Evolutionary conservation across 1,140 invertebrate species (phyloP).

Genomic region (Apocrypta bakeri): DNA sequence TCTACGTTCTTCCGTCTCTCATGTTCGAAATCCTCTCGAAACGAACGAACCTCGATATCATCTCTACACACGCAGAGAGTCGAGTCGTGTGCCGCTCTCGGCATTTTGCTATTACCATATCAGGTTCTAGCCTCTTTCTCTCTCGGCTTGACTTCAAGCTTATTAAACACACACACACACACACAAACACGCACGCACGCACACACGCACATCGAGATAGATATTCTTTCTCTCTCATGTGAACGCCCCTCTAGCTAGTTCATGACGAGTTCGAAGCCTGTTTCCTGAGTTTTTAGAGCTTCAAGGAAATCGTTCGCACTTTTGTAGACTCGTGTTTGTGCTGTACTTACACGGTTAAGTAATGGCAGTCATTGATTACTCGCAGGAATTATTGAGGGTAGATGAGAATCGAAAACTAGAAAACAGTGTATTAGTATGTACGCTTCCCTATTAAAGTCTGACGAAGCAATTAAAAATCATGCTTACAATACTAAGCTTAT

Average conservation of each 20-base stretch:
- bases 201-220: too few relatives aligned
- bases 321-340: not conserved
- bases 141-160: conserved; percentile 7
- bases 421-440: not conserved
- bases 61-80: conserved; percentile 53
- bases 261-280: conserved; percentile 4
- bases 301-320: not conserved
- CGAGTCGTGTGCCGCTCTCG: conserved; percentile 48
- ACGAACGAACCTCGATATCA: conserved; percentile 55
- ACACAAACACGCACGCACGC: conserved; percentile 50
- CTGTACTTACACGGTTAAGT: not conserved
- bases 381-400: not conserved
- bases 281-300: not conserved
- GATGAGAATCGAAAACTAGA: not conserved
- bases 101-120: conserved; percentile 66
- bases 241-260: not conserved
- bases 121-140: conserved; percentile 55
- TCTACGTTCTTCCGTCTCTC: not conserved
- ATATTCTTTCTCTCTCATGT: conserved; percentile 27
- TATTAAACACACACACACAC: conserved; percentile 37
- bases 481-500: conserved; percentile 47
- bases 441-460: conserved; percentile 49
- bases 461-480: conserved; percentile 53
- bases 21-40: conserved; percentile 1
- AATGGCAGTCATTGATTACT: not conserved